Evolutionary conservation across 2,113 vertebrate genomes (phyloP).

Genomic region (Dissostichus mawsoni): DNA sequence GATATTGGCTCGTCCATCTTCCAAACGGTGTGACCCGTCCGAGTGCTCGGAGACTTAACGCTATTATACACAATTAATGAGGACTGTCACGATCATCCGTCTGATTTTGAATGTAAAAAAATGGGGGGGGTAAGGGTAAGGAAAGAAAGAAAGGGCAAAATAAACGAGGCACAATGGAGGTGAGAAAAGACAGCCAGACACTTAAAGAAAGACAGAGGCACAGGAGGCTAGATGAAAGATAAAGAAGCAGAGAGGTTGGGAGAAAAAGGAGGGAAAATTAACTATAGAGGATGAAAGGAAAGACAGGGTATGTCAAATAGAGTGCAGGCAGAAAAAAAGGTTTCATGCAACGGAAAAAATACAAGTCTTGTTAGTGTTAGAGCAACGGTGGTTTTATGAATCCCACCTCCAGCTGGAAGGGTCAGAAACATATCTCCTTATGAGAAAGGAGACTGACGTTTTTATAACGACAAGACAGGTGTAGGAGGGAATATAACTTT

Average conservation of each 20-base stretch:
- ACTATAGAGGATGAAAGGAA: conserved; percentile 2
- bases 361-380: background rate
- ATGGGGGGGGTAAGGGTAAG: background rate
- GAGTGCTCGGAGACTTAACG: conserved; percentile 52
- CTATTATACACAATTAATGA: conserved; percentile 71
- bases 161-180: background rate
- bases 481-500: background rate
- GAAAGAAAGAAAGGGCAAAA: background rate
- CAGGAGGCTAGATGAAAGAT: conserved; percentile 24
- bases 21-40: conserved; percentile 43
- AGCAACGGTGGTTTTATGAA: conserved; percentile 32
- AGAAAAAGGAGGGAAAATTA: conserved; percentile 6
- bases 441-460: background rate
- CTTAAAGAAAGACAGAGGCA: conserved; percentile 4
- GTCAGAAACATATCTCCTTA: conserved; percentile 13
- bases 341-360: conserved; percentile 8
- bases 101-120: conserved; percentile 31
- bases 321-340: background rate
- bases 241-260: conserved; percentile 2
- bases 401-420: conserved; percentile 8
- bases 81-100: conserved; percentile 45
- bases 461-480: conserved; percentile 25
- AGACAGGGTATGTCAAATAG: background rate
- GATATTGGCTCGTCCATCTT: conserved; percentile 61
- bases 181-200: background rate